Percentiles rank a stretch among this genome's conserved stretches.
Conservation (phyloP, 2,113 vertebrate species). For the Ictidomys tridecemlineatus region DNA sequence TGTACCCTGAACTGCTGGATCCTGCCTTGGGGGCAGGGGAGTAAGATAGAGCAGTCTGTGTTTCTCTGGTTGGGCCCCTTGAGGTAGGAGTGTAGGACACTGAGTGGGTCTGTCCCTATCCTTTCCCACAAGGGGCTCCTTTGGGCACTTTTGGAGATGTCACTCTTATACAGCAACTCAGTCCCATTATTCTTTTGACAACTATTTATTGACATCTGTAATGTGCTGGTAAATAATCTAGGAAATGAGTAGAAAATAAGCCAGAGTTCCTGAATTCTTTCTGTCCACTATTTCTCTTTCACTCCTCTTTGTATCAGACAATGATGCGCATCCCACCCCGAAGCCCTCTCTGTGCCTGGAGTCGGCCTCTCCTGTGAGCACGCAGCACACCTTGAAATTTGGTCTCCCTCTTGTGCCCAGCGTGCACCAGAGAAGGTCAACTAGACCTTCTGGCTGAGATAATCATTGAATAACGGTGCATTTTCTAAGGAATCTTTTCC, state of each 20-base stretch:
- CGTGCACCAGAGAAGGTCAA: too few species aligned
- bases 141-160: background rate
- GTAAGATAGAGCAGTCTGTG: background rate
- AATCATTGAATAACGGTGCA: background rate
- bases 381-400: background rate
- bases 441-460: background rate
- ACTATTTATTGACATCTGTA: background rate
- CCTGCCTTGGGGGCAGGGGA: background rate
- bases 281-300: too few species aligned
- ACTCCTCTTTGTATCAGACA: background rate
- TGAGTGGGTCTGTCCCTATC: background rate
- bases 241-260: background rate
- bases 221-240: background rate
- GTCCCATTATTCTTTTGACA: background rate
- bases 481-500: background rate
- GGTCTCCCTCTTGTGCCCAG: background rate
- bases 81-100: too few species aligned
- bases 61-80: background rate
- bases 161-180: background rate
- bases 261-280: background rate
- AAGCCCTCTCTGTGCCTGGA: background rate
- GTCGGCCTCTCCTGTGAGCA: background rate
- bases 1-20: accelerated
- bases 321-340: background rate
- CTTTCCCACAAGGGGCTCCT: background rate